Percentiles rank a stretch among this genome's conserved stretches.
Conservation (phyloP, 2,797 vertebrate species). For the Vireo griseus region DNA sequence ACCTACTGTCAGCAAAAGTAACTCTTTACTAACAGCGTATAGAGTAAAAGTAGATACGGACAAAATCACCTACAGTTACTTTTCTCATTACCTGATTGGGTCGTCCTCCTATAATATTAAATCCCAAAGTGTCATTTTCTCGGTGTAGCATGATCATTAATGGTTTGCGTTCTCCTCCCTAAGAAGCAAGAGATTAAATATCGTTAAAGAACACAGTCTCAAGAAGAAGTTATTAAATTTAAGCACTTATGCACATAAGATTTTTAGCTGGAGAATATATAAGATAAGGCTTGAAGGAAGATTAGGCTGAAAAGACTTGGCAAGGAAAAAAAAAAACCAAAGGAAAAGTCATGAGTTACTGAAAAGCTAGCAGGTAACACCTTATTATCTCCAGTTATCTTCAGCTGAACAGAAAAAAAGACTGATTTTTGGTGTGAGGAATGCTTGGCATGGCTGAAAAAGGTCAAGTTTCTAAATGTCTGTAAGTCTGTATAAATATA, state of each 20-base stretch:
- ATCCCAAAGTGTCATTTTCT: slow-evolving; percentile 75
- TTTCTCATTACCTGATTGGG: slow-evolving; percentile 67
- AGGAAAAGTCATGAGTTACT: background rate
- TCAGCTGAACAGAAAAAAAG: background rate
- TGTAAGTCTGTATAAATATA: background rate
- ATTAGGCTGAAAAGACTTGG: background rate
- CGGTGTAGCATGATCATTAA: slow-evolving; percentile 68
- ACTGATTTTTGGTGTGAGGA: background rate
- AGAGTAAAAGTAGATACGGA: background rate
- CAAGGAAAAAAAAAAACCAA: background rate
- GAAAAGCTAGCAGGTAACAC: background rate
- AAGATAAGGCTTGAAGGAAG: background rate
- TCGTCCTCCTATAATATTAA: slow-evolving; percentile 75
- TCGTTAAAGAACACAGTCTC: background rate
- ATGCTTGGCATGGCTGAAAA: background rate
- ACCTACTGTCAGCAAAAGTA: background rate
- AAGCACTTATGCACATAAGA: background rate
- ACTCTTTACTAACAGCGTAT: background rate
- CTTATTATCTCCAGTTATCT: background rate
- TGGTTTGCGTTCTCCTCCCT: slow-evolving; percentile 65
- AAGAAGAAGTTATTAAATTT: background rate
- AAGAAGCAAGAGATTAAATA: slow-evolving; percentile 19
- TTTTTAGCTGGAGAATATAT: background rate
- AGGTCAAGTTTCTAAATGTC: background rate
- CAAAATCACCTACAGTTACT: background rate